Percentiles rank a stretch among this genome's conserved stretches.
Conservation (phyloP, 2,113 vertebrate species). For the Etia nguti region DNA sequence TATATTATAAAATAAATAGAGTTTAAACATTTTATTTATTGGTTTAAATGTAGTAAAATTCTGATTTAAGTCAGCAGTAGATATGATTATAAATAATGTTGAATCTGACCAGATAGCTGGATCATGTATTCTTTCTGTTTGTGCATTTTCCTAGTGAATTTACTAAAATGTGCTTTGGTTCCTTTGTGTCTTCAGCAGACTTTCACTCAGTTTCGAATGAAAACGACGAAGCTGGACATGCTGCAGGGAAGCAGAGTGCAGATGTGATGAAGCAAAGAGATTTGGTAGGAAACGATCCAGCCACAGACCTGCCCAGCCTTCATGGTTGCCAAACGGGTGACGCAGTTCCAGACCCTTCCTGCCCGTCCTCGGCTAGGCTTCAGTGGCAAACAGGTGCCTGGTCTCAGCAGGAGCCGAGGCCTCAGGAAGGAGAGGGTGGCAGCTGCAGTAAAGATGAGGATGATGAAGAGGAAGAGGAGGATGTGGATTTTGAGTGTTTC, state of each 20-base stretch:
- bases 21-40: background rate
- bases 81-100: background rate
- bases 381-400: conserved; percentile 62
- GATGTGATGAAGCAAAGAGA: conserved; percentile 40
- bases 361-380: conserved; percentile 17
- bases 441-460: conserved; percentile 36
- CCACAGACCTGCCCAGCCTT: background rate
- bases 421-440: conserved; percentile 7
- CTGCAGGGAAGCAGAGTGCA: background rate
- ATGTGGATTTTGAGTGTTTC: conserved; percentile 59
- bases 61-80: background rate
- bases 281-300: background rate
- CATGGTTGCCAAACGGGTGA: background rate
- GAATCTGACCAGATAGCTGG: background rate
- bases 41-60: background rate
- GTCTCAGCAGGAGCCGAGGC: conserved; percentile 47
- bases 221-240: background rate
- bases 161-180: background rate
- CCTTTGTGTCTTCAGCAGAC: conserved; percentile 20
- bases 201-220: conserved; percentile 34
- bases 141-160: background rate
- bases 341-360: background rate
- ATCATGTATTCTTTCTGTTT: background rate
- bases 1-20: background rate
- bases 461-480: conserved; percentile 53